Evolutionary conservation across 2,888 invertebrate species (phyloP).

Genomic region (Tachina fera): DNA sequence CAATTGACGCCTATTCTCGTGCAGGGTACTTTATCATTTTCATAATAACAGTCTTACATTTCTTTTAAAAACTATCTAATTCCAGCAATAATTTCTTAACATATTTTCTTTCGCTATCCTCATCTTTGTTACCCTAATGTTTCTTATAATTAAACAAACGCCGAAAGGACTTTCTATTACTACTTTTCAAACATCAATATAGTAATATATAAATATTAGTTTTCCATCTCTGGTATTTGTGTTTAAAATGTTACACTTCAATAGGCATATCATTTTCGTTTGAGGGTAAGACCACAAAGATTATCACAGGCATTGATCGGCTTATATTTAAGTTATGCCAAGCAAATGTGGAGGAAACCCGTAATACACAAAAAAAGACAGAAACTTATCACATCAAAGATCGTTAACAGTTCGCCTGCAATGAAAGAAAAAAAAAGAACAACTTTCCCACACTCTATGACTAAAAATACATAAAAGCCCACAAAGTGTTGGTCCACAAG

Average conservation of each 20-base stretch:
- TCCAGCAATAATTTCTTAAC: too few relatives aligned
- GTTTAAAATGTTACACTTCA: constrained; percentile 62
- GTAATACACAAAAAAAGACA: constrained; percentile 7
- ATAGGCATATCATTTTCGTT: constrained; percentile 64
- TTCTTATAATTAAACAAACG: too few relatives aligned
- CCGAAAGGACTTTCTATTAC: too few relatives aligned
- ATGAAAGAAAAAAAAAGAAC: constrained; percentile 19
- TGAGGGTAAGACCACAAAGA: constrained; percentile 50
- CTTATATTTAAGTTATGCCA: constrained; percentile 44
- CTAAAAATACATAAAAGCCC: constrained; percentile 27
- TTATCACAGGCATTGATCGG: constrained; percentile 65
- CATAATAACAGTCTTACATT: too few relatives aligned
- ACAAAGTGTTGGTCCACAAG: constrained; percentile 25
- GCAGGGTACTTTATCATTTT: too few relatives aligned
- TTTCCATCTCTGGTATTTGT: constrained; percentile 39
- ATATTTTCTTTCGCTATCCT: too few relatives aligned
- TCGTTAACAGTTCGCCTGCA: constrained; percentile 68
- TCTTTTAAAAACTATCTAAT: too few relatives aligned
- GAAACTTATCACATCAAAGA: constrained; percentile 69
- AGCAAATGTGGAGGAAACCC: constrained; percentile 33
- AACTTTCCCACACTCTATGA: constrained; percentile 68
- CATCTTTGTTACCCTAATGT: too few relatives aligned
- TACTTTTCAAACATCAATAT: neutral
- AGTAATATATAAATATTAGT: neutral
- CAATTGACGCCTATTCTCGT: too few relatives aligned